Evolutionary conservation across 2,113 vertebrate genomes (phyloP), one percentile per base, ranked within the genome.

Genomic region (Takifugu bimaculatus): DNA sequence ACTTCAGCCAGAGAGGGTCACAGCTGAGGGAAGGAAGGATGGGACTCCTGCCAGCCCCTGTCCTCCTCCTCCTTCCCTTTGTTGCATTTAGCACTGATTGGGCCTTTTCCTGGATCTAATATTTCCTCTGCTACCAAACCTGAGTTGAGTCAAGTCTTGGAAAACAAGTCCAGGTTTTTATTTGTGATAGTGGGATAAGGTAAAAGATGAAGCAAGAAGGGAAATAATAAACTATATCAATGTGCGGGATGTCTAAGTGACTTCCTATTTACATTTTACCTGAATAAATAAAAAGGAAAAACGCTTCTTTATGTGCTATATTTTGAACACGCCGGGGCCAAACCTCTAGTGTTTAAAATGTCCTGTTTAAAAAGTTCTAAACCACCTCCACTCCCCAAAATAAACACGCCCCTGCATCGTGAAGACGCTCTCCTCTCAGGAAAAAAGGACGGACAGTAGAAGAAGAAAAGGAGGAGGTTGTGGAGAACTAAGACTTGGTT

Each of bases 381-480:
- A 28, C 25, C 48, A 50, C 48, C 48, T 50, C 48, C 48, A 20
- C 29, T 10, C 7, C 20, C 25, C 20, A 4, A 45, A 48, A 32
- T 4, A 59, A 27, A 29, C n/a, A 26, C 0, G 1, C 49, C n/a
- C 50, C 39, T 54, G 26, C 60, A 26, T 43, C 55, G 57, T 57
- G 67, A 13, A 6, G 51, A 68, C 14, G 25, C 35, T 28, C 26
- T 44, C n/a, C 32, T 29, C 39, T 51, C 5, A 43, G 51, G 13
- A 51, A 59, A 65, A 72, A 67, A 54, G 45, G 28, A 4, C 53
- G 29, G 14, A 35, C 20, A 15, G 10, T 13, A 45, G 55, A 27
- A 57, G 20, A 57, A n/a, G 88, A 20, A 29, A 88, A 92, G 87
- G 77, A 83, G 92, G 92, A 91, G 91, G 69, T 4, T 43, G 64